Evolutionary conservation across 2,888 invertebrate genomes (phyloP).

Genomic region (Cryptocheilus praepositus): DNA sequence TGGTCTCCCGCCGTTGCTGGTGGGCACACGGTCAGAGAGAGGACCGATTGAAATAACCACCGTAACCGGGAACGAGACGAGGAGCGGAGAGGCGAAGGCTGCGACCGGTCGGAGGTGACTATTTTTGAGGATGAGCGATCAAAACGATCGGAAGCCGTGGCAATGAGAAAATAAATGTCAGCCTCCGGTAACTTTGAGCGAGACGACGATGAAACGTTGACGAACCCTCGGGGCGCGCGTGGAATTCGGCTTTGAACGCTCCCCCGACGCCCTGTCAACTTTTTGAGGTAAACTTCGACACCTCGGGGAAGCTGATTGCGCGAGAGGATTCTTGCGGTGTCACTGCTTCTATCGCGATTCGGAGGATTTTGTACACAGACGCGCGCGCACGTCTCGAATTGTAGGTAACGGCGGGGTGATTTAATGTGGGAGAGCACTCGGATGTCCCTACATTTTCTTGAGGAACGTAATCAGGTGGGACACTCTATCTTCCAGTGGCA

Average conservation of each 20-base stretch:
- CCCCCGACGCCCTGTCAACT: too few species aligned
- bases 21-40: not conserved
- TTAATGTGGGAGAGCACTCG: conserved; percentile 4
- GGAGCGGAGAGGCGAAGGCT: not conserved
- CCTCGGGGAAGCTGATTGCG: too few species aligned
- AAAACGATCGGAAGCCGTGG: conserved; percentile 46
- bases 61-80: not conserved
- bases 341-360: too few species aligned
- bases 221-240: conserved; percentile 20
- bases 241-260: conserved; percentile 30
- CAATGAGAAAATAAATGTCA: conserved; percentile 43
- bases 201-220: conserved; percentile 15
- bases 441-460: conserved; percentile 47
- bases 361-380: not conserved
- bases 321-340: too few species aligned
- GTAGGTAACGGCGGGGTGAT: too few species aligned
- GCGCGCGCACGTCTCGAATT: not conserved
- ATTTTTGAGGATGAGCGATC: conserved; percentile 54
- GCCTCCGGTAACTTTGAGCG: conserved; percentile 3
- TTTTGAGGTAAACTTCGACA: too few species aligned
- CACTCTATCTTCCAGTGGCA: conserved; percentile 16
- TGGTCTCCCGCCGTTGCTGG: conserved; percentile 41
- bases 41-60: not conserved
- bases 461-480: conserved; percentile 19
- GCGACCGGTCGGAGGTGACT: conserved; percentile 16